A percentile compares a stretch with the other conserved stretches of the same genome.
These are phyloP conservation scores for Drosophila truncata DNA, from an alignment of 1,140 invertebrate species.

Conservation along the genomic window DNA sequence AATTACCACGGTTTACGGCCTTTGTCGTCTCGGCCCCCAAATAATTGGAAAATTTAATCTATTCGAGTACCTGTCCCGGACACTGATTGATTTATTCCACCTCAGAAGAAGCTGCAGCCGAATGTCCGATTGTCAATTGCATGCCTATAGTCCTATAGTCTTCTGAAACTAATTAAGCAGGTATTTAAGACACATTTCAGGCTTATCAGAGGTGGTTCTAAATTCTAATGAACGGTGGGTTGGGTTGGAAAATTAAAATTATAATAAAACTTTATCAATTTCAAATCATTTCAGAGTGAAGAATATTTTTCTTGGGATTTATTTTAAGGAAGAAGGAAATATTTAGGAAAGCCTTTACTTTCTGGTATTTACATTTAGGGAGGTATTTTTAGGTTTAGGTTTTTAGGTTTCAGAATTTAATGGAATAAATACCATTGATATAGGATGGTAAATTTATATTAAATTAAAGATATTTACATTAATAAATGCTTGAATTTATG, in stretches of 20 bases:
- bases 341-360: neutral
- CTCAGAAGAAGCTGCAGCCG: constrained; percentile 16
- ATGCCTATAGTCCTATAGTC: neutral
- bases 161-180: constrained; percentile 69
- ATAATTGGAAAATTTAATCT: constrained; percentile 31
- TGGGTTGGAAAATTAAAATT: neutral
- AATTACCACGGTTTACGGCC: constrained; percentile 54
- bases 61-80: constrained; percentile 31
- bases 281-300: neutral
- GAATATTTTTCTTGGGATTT: neutral
- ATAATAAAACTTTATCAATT: neutral
- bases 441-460: no score
- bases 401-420: no score
- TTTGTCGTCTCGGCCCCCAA: neutral
- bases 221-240: constrained; percentile 11
- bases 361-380: neutral
- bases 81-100: constrained; percentile 48
- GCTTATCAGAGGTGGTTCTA: constrained; percentile 3
- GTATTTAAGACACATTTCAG: constrained; percentile 49
- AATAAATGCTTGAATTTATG: no score
- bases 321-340: neutral
- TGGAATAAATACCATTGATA: no score
- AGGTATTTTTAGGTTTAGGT: no score
- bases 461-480: no score
- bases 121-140: constrained; percentile 21